phyloP scores from a whole-genome alignment of 2,888 invertebrate species.

The Cephus runcator region DNA sequence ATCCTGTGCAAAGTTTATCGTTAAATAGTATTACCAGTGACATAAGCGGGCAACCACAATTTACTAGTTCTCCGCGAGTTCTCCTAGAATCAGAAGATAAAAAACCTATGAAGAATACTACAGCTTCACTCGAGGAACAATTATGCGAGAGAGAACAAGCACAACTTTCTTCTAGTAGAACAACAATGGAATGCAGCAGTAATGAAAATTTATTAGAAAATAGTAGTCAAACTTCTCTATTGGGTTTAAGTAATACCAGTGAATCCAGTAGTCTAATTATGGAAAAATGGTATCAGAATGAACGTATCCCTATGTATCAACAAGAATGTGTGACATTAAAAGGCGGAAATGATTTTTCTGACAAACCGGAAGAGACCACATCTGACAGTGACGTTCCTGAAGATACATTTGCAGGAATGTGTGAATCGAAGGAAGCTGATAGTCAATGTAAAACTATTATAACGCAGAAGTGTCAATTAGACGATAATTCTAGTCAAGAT shows the following conservation, averaged over 20 bases:
- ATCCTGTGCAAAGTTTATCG: constrained; percentile 7
- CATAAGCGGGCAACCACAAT: constrained; percentile 32
- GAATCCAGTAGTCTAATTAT: constrained; percentile 15
- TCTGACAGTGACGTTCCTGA: constrained; percentile 14
- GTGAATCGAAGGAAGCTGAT: background rate
- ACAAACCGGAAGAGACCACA: constrained; percentile 21
- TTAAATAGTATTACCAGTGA: constrained; percentile 11
- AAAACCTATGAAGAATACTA: background rate
- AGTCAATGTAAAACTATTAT: background rate
- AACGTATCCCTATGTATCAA: constrained; percentile 17
- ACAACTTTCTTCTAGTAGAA: background rate
- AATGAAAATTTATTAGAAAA: constrained; percentile 12
- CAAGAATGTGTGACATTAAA: constrained; percentile 9
- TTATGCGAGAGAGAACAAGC: background rate
- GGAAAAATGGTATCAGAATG: constrained; percentile 18
- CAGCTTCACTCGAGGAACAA: background rate
- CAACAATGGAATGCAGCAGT: background rate
- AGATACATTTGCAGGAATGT: background rate
- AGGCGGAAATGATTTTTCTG: constrained; percentile 16
- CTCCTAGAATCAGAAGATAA: background rate
- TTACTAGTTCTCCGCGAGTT: constrained; percentile 42
- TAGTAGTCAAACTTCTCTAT: constrained; percentile 23
- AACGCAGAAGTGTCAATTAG: background rate
- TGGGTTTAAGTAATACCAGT: constrained; percentile 17
- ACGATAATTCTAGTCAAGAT: background rate